A percentile compares a stretch with the other conserved stretches of the same genome.
phyloP scores from a whole-genome alignment of 2,113 vertebrate species.

The Poeciliopsis occidentalis region DNA sequence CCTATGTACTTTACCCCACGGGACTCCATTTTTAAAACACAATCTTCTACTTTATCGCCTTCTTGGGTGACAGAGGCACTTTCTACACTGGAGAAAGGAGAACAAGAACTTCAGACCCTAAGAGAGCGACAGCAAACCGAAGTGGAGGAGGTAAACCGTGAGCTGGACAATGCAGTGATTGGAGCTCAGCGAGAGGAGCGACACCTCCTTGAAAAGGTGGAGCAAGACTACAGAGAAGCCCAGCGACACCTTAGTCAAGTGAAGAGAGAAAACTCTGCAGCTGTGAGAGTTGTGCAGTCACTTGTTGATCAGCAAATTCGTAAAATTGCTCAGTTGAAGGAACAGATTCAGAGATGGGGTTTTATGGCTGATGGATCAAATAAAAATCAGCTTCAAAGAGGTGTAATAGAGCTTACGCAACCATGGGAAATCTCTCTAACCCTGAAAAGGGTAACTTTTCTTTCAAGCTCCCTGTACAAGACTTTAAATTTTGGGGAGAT shows the following conservation, averaged over 20 bases:
- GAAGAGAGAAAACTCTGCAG: conserved; percentile 75
- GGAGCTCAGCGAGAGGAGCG: conserved; percentile 76
- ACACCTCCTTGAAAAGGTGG: conserved; percentile 73
- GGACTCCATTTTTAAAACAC: conserved; percentile 54
- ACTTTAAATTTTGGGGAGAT: conserved; percentile 70
- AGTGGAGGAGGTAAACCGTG: conserved; percentile 69
- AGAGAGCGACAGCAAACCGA: conserved; percentile 68
- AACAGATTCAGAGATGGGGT: conserved; percentile 75
- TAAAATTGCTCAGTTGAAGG: conserved; percentile 72
- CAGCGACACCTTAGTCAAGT: conserved; percentile 73
- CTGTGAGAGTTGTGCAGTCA: conserved; percentile 71
- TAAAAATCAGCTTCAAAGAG: conserved; percentile 74
- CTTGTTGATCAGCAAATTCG: conserved; percentile 74
- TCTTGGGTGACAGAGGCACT: conserved; percentile 74
- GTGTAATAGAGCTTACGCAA: conserved; percentile 73
- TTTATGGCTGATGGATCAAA: conserved; percentile 65
- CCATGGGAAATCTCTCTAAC: conserved; percentile 77
- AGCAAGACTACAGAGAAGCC: conserved; percentile 71
- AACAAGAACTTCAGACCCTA: conserved; percentile 71
- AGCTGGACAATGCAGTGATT: conserved; percentile 73
- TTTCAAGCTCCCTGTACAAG: conserved; percentile 42
- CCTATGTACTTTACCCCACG: conserved; percentile 30
- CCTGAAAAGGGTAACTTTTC: conserved; percentile 74
- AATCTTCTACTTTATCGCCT: conserved; percentile 51
- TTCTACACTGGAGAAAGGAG: conserved; percentile 68